Base-by-base conservation (phyloP, 2,888 invertebrate species). In the Synanthedon formicaeformis region DNA sequence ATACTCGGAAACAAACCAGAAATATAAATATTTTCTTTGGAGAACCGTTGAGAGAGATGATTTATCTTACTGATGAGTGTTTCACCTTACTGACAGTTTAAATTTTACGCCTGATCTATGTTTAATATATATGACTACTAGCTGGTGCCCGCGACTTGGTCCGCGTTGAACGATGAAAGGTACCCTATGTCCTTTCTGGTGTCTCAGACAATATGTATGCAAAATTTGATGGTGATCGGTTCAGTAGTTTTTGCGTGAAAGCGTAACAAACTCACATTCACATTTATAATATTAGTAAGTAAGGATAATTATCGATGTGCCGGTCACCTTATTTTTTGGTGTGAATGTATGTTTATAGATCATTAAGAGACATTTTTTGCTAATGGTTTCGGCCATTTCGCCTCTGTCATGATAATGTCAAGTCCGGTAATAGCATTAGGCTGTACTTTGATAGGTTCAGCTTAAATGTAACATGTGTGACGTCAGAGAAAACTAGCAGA, bases 391-490 rank as follows among this genome's bases (percentile, higher is more conserved):
- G 61, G 72, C 68, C 67, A 69, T 71, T 71, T 66, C 61, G 62
- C 62, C 62, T 64, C 68, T 71, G 69, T 71, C 73, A 57, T 53
- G 86, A 87, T 86, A 86, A 83, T 76, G 83, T 83, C 81, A 78
- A 71, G 60, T 62, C 59, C 66, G 70, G 69, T 76, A 78, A 84
- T 77, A 80, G 75, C 73, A 62, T 72, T 72, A 71, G 68, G 67
- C 65, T 69, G 63, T 65, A 66, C 61, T 71, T 69, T 81, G 79
- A 82, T 81, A 80, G 69, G 69, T 70, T 65, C 60, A 58, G 75
- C 70, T 78, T 78, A 78, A 71, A 62, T 65, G 61, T 63, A 60
- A 62, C 57, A 57, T 54, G 55, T 52, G 60, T 84, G 82, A 83
- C 86, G 81, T 80, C 73, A 79, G 54, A 45, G 50, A 50, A 55